Evolutionary conservation across 2,113 vertebrate species (phyloP).

Genomic region (Carettochelys insculpta): DNA sequence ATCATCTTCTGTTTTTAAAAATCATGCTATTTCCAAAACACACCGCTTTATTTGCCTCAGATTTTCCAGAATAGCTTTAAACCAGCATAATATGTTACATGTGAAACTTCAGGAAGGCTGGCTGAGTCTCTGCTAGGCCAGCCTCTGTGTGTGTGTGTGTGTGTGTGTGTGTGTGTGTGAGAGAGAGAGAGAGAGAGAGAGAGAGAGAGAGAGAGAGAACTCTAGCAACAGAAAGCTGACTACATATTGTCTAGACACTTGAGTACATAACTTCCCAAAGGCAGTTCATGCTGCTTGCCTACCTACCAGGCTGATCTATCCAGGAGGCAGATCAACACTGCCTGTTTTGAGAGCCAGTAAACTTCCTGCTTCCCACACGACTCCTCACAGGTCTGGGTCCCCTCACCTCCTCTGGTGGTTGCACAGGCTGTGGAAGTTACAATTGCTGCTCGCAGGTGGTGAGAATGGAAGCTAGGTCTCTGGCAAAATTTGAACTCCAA

Average conservation of each 20-base stretch:
- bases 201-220: too few relatives aligned
- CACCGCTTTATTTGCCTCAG: not conserved
- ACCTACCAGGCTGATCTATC: not conserved
- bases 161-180: not conserved
- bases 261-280: not conserved
- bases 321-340: not conserved
- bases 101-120: not conserved
- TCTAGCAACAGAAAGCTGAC: not conserved
- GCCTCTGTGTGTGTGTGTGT: fast-evolving
- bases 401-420: not conserved
- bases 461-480: not conserved
- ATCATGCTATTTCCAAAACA: not conserved
- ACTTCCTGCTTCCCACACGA: not conserved
- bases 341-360: not conserved
- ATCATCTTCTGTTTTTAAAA: not conserved
- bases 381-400: not conserved
- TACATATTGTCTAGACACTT: not conserved
- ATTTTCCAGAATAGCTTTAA: not conserved
- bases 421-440: not conserved
- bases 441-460: not conserved
- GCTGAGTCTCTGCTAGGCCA: not conserved
- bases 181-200: not conserved
- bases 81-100: not conserved
- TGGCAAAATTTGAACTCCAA: not conserved
- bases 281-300: not conserved